phyloP scores from a whole-genome alignment of 2,888 invertebrate genomes.

The Lasius fuliginosus region DNA sequence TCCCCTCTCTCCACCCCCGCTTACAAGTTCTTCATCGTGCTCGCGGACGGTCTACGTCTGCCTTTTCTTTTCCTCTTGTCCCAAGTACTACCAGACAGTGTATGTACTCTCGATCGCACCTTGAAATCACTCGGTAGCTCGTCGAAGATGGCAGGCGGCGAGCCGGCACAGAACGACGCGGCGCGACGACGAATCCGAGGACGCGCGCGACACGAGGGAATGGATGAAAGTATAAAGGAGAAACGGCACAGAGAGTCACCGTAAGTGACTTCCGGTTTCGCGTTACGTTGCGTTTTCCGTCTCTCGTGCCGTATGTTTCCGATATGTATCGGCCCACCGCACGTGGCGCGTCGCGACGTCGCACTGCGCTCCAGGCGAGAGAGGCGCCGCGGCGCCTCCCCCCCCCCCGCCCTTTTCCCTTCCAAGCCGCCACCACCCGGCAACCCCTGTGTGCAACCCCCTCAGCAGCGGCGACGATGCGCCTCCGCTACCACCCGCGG shows the following conservation, averaged over 20 bases:
- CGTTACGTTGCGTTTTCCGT: constrained; percentile 43
- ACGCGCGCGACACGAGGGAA: constrained; percentile 43
- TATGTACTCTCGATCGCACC: constrained; percentile 42
- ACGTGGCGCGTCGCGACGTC: constrained; percentile 86
- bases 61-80: constrained; percentile 26
- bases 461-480: constrained; percentile 61
- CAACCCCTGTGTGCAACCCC: constrained; percentile 63
- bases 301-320: constrained; percentile 55
- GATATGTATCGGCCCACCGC: constrained; percentile 81
- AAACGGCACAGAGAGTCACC: constrained; percentile 48
- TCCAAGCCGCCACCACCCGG: constrained; percentile 26
- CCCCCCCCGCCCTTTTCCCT: constrained; percentile 70
- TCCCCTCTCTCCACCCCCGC: constrained; percentile 53
- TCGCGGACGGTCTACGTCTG: constrained; percentile 48
- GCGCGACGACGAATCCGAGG: constrained; percentile 39
- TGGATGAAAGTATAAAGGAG: not conserved
- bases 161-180: constrained; percentile 17
- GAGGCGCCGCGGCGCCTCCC: constrained; percentile 82
- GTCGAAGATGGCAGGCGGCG: constrained; percentile 29
- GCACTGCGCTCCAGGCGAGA: constrained; percentile 86
- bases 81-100: constrained; percentile 18
- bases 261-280: constrained; percentile 75
- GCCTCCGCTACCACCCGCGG: constrained; percentile 71
- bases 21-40: constrained; percentile 30
- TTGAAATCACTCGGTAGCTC: constrained; percentile 45